Base-by-base conservation (phyloP, 2,888 invertebrate genomes). In the Nebria salina region DNA sequence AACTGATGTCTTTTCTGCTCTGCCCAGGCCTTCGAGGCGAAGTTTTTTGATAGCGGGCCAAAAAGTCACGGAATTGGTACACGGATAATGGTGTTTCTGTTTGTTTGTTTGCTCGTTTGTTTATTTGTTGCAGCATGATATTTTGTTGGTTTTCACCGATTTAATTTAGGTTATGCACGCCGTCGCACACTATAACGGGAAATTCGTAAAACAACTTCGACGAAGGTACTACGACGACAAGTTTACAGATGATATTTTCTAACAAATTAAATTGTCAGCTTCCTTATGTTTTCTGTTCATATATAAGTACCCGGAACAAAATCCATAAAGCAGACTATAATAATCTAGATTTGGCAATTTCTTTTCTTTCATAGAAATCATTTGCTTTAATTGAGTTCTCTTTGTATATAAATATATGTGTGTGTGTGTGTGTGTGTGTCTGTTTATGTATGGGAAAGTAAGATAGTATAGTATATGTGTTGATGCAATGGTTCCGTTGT, bases 401-500 rank as follows among this genome's bases (percentile, higher is more conserved):
- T 34, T 2, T 34, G 20, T 70, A 13, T 1, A 2, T 70, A 15
- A 7, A 13, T 70, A 34, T 70, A 13, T 70, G 20, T 25, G 4
- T 26, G 9, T 70, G 26, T 25, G 70, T 70, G 70, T 70, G 66
- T 54, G 8, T 54, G 54, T 11, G 54, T 11, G 54, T n/a, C n/a
- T 54, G 34, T 54, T 54, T 8, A 54, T 54, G 54, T 54, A 5
- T 34, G 34, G 34, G 34, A 34, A 34, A 34, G 34, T 34, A 34
- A 34, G 34, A 34, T 34, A 34, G 34, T 34, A 34, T 34, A 34
- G 34, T 34, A 34, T 54, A 54, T 54, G 54, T 54, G 54, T 54
- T 54, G 54, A 13, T 54, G 54, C 54, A 13, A 76, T 76, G 65
- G 65, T 65, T 20, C 70, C 70, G 65, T 76, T 41, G 75, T 76